Evolutionary conservation across 1,140 invertebrate genomes (phyloP).

Genomic region (Heliothis virescens): DNA sequence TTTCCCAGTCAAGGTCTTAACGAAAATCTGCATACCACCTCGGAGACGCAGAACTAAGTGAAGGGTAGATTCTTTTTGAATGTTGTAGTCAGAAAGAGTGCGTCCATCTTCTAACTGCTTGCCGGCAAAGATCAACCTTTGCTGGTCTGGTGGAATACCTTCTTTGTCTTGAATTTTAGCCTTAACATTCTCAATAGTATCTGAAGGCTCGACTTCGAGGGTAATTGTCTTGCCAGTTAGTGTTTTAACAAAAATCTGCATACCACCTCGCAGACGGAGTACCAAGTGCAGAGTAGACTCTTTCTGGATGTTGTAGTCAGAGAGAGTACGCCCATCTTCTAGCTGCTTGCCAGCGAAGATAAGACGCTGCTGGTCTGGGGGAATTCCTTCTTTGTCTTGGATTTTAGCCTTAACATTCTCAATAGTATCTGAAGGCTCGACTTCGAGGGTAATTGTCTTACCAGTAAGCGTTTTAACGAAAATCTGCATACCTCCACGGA

Average conservation of each 20-base stretch:
- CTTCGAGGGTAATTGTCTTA: slow-evolving; percentile 72
- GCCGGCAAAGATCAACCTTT: slow-evolving; percentile 59
- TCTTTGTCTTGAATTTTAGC: slow-evolving; percentile 61
- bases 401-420: slow-evolving; percentile 89
- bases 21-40: slow-evolving; percentile 77
- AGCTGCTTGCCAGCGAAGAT: too few relatives aligned
- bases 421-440: slow-evolving; percentile 69
- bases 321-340: slow-evolving; percentile 61
- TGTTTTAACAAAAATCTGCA: slow-evolving; percentile 67
- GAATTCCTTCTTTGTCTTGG: slow-evolving; percentile 88
- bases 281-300: slow-evolving; percentile 63
- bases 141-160: slow-evolving; percentile 58
- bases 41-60: slow-evolving; percentile 61
- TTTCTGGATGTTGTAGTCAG: slow-evolving; percentile 66
- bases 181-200: slow-evolving; percentile 64
- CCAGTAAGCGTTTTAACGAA: slow-evolving; percentile 89
- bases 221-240: slow-evolving; percentile 73
- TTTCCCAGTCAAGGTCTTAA: slow-evolving; percentile 87
- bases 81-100: slow-evolving; percentile 65
- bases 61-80: slow-evolving; percentile 63
- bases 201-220: slow-evolving; percentile 61
- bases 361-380: slow-evolving; percentile 88
- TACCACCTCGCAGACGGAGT: slow-evolving; percentile 63
- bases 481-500: slow-evolving; percentile 89
- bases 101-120: slow-evolving; percentile 67